Evolutionary conservation across 2,888 invertebrate species (phyloP).

Genomic region (Loripinus fragilis): DNA sequence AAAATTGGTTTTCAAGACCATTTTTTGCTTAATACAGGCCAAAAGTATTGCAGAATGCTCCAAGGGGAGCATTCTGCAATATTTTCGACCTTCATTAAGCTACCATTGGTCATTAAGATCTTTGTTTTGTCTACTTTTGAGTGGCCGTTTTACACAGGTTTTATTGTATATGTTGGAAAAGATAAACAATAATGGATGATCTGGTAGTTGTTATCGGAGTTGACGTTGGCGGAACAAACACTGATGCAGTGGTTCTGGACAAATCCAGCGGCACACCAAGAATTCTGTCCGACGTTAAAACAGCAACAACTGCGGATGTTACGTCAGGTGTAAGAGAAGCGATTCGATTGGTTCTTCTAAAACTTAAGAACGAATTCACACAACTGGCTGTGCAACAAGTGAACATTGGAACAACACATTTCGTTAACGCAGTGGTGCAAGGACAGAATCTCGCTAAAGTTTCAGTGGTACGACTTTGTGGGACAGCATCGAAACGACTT

Average conservation of each 20-base stretch:
- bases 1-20: no score
- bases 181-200: background rate
- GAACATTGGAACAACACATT: constrained; percentile 82
- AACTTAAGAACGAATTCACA: constrained; percentile 33
- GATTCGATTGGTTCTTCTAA: constrained; percentile 47
- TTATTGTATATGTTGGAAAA: no score
- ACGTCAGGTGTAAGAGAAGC: constrained; percentile 69
- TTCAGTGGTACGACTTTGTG: constrained; percentile 78
- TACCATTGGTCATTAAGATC: no score
- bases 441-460: constrained; percentile 73
- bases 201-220: constrained; percentile 72
- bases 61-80: no score
- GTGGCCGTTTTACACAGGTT: no score
- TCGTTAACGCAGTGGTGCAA: constrained; percentile 81
- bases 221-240: constrained; percentile 82
- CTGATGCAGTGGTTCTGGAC: constrained; percentile 76
- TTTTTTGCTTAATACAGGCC: no score
- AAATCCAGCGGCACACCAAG: constrained; percentile 35
- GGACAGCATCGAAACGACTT: constrained; percentile 70
- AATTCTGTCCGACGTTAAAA: constrained; percentile 72
- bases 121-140: no score
- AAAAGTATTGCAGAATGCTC: no score
- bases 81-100: no score
- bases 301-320: constrained; percentile 75
- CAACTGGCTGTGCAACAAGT: constrained; percentile 63